Evolutionary conservation across 2,888 invertebrate genomes (phyloP), one percentile per base, ranked within the genome.

Genomic region (Stenolophus ochropezus): DNA sequence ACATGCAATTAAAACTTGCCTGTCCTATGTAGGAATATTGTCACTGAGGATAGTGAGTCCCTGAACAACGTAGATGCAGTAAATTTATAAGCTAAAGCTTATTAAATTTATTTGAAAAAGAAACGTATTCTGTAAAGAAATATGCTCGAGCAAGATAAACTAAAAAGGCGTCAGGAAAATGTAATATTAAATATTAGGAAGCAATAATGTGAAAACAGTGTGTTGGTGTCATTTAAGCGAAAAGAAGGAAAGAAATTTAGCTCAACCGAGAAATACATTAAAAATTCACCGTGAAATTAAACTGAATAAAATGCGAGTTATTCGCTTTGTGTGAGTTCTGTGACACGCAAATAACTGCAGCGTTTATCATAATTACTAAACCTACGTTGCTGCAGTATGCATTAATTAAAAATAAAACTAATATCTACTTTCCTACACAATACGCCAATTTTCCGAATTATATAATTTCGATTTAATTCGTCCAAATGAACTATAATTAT

Each of bases 361-460:
- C 6, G 18, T 53, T 53, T 53, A 20, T 16, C 18, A 53, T 53
- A 53, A 53, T 53, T 53, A 53, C 53, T 53, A 20, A 53, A 18
- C 18, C 53, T 18, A 18, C 51, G 51, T 1, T 53, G 18, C 18
- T 18, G 53, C 53, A 53, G 18, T 18, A 53, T 53, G 53, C 53
- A 53, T 53, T 53, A 53, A 53, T 53, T 53, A 53, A 53, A 18
- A 53, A 53, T 53, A 53, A 53, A 53, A 53, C 53, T 53, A 53
- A 53, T 53, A 53, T 18, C 21, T 53, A 53, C 20, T 53, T 18
- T 53, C 8, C 16, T 21, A 21, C 1, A 53, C 20, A 53, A 18
- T 53, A 53, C 16, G 53, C 53, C 20, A 53, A 53, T 53, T 4
- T n/a, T 53, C 53, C 53, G 53, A 20, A 53, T 18, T 53, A 18